Conservation (phyloP, 2,888 invertebrate genomes). For the Drosophila testacea region DNA sequence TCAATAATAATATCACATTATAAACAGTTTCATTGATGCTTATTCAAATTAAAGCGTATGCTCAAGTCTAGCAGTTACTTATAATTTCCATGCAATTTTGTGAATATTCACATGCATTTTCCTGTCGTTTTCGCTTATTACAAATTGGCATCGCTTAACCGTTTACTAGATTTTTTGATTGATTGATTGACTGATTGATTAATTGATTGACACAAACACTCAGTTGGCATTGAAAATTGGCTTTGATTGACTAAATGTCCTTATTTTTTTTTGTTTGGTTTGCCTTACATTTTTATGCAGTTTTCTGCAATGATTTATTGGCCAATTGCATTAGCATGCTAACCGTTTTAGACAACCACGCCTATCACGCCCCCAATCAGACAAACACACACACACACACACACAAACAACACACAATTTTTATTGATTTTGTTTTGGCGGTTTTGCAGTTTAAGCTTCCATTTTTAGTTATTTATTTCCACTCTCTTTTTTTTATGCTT, state of each 20-base stretch:
- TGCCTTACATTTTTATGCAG: constrained; percentile 59
- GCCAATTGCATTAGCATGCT: constrained; percentile 70
- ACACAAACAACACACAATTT: constrained; percentile 40
- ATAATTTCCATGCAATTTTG: not conserved
- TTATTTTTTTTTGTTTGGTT: constrained; percentile 14
- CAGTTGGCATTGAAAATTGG: constrained; percentile 30
- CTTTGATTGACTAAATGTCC: constrained; percentile 46
- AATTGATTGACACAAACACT: constrained; percentile 49
- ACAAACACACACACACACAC: constrained; percentile 25
- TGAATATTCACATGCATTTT: constrained; percentile 6
- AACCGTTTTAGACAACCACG: constrained; percentile 18
- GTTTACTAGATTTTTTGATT: constrained; percentile 48
- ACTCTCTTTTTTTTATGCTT: constrained; percentile 17
- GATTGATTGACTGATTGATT: constrained; percentile 54
- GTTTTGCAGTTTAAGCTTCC: constrained; percentile 51
- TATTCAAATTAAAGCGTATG: too few relatives aligned
- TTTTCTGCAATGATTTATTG: constrained; percentile 70
- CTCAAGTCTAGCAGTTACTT: too few relatives aligned
- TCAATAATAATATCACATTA: too few relatives aligned
- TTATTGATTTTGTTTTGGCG: constrained; percentile 68
- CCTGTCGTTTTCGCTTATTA: constrained; percentile 9
- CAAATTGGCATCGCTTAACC: constrained; percentile 35
- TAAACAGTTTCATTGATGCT: too few relatives aligned
- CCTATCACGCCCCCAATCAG: constrained; percentile 6
- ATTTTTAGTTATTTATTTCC: constrained; percentile 33